These are phyloP conservation scores for Paragorgia papillata DNA, from an alignment of 92 coral and sea anemone genomes.

Conservation along the genomic window DNA sequence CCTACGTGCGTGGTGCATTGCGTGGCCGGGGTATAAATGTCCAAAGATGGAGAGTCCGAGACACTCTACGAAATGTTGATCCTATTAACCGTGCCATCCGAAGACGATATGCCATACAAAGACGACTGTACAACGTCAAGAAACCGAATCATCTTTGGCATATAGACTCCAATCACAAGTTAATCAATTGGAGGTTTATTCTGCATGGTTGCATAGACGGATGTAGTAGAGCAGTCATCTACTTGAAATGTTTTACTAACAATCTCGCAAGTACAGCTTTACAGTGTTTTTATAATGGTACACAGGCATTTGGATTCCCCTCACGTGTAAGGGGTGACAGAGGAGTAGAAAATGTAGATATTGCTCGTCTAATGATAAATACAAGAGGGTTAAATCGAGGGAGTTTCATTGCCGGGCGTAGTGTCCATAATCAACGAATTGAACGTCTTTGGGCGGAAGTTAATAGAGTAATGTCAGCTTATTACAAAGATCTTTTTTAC, in stretches of 20 bases:
- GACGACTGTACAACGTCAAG: conserved; percentile 26
- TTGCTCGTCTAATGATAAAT: conserved; percentile 46
- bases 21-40: conserved; percentile 33
- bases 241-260: conserved; percentile 12
- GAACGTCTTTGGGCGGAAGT: conserved; percentile 64
- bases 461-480: conserved; percentile 46
- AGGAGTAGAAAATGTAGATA: conserved; percentile 45
- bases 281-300: conserved; percentile 1
- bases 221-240: conserved; percentile 27
- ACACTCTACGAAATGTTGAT: conserved; percentile 39
- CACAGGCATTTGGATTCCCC: conserved; percentile 10
- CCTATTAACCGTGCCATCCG: conserved; percentile 49
- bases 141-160: conserved; percentile 36
- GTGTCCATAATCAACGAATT: conserved; percentile 61
- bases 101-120: conserved; percentile 35
- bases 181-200: conserved; percentile 42
- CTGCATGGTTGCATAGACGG: conserved; percentile 35
- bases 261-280: conserved; percentile 28
- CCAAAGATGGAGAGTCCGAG: conserved; percentile 41
- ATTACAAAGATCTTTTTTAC: conserved; percentile 36
- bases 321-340: conserved; percentile 33
- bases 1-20: conserved; percentile 51
- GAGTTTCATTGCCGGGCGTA: conserved; percentile 53
- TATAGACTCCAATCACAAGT: conserved; percentile 33
- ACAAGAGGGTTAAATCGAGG: conserved; percentile 43